phyloP scores from a whole-genome alignment of 2,888 invertebrate species.

The Vanessa cardui region DNA sequence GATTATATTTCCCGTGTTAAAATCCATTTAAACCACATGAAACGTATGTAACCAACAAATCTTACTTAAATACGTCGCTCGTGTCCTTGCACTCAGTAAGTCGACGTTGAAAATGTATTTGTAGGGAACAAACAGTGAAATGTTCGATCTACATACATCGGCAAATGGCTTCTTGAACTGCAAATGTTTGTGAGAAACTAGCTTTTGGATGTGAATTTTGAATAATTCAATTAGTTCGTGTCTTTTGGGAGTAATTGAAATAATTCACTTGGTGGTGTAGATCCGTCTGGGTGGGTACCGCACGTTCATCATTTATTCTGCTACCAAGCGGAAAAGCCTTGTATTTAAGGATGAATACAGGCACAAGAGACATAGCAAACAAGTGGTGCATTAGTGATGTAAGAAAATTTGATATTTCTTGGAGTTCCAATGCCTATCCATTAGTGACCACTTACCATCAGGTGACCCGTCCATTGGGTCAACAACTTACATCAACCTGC shows the following conservation, averaged over 20 bases:
- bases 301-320: no score
- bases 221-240: constrained; percentile 4
- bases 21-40: not conserved
- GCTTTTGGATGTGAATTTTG: not conserved
- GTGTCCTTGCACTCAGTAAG: constrained; percentile 12
- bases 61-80: constrained; percentile 1
- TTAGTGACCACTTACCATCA: no score
- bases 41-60: constrained; percentile 1
- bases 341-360: no score
- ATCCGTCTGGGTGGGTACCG: not conserved
- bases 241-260: not conserved
- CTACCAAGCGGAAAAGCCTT: not conserved
- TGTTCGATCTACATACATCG: constrained; percentile 27
- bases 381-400: no score
- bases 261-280: not conserved
- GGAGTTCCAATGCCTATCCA: no score
- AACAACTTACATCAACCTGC: no score
- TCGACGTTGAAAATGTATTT: constrained; percentile 16
- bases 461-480: no score
- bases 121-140: constrained; percentile 12
- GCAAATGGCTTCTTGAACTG: constrained; percentile 20
- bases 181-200: constrained; percentile 10
- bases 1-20: not conserved
- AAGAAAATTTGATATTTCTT: no score
- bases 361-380: no score